A percentile compares a stretch with the other conserved stretches of the same genome.
phyloP scores from a whole-genome alignment of 1,140 invertebrate species.

The Camponotus pennsylvanicus region DNA sequence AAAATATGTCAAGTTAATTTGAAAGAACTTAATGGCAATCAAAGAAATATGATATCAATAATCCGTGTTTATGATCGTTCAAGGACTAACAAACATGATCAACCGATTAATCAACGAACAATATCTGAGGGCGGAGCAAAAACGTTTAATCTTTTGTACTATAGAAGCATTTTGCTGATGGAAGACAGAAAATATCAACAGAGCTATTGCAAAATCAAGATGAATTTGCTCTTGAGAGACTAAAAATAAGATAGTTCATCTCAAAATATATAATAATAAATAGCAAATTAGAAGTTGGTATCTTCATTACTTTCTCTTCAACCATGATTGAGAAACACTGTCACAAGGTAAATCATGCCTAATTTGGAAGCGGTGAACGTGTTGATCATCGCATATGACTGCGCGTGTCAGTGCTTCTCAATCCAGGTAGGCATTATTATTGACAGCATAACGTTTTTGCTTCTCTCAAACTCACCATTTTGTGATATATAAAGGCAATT shows the following conservation, averaged over 20 bases:
- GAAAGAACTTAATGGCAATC: no score
- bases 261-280: not conserved
- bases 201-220: not conserved
- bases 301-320: not conserved
- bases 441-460: not conserved
- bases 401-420: constrained; percentile 77
- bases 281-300: no score
- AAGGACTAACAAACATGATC: no score
- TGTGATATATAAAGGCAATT: not conserved
- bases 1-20: not conserved
- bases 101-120: not conserved
- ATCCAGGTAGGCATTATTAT: constrained; percentile 1
- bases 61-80: constrained; percentile 8
- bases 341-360: constrained; percentile 80
- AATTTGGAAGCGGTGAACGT: constrained; percentile 80
- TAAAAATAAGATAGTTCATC: no score
- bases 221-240: not conserved
- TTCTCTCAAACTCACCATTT: not conserved
- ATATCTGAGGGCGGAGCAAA: not conserved
- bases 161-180: not conserved
- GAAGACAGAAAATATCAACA: not conserved
- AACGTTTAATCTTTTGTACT: not conserved
- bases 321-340: constrained; percentile 76
- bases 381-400: constrained; percentile 77
- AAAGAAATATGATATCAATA: no score